Evolutionary conservation across 2,888 invertebrate genomes (phyloP).

Genomic region (Serrognathus titanus): DNA sequence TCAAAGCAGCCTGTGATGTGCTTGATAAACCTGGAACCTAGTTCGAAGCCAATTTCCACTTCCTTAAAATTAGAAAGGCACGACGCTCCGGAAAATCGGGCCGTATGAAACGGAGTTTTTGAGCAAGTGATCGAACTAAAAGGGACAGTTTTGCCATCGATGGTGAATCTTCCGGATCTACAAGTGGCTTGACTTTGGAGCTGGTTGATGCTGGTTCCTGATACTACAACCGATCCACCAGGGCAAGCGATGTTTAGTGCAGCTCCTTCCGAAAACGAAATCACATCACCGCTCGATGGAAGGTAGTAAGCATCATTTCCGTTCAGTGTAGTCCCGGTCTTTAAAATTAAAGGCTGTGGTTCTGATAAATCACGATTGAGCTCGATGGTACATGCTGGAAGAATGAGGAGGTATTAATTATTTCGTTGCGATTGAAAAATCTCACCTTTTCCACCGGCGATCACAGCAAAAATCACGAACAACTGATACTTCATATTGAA

Average conservation of each 20-base stretch:
- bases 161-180: conserved; percentile 20
- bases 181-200: conserved; percentile 17
- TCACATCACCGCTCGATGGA: conserved; percentile 17
- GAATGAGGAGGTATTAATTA: neutral
- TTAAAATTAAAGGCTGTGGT: conserved; percentile 38
- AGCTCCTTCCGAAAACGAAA: conserved; percentile 17
- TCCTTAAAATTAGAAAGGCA: conserved; percentile 46
- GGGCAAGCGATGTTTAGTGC: conserved; percentile 24
- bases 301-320: conserved; percentile 21
- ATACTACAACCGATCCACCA: conserved; percentile 10
- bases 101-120: conserved; percentile 42
- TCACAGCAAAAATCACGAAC: too few relatives aligned
- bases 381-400: conserved; percentile 30
- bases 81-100: conserved; percentile 45
- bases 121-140: conserved; percentile 40
- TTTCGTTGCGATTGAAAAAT: too few relatives aligned
- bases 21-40: conserved; percentile 49
- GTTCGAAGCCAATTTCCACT: conserved; percentile 52
- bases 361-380: conserved; percentile 32
- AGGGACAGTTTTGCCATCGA: conserved; percentile 18
- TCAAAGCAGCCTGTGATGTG: conserved; percentile 56
- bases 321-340: conserved; percentile 1
- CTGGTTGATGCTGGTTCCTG: conserved; percentile 3
- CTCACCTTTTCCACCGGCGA: too few relatives aligned
- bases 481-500: too few relatives aligned